A percentile compares a stretch with the other conserved stretches of the same genome.
Evolutionary conservation across 2,113 vertebrate species (phyloP).

Genomic region (Lophius piscatorius): DNA sequence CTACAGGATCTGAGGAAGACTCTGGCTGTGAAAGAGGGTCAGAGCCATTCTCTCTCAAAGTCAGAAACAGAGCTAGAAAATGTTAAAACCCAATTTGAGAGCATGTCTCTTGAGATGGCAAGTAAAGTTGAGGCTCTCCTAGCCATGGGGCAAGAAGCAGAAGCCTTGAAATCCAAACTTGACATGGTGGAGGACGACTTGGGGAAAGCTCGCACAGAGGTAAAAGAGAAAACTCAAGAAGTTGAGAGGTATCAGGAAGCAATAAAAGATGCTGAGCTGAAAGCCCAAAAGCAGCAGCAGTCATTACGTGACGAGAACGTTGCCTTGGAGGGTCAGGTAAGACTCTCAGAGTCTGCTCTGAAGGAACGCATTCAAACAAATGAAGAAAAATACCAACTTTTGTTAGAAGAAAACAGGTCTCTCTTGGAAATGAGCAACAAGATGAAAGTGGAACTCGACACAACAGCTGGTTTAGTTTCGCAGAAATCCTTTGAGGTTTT

Average conservation of each 20-base stretch:
- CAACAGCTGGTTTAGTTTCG: slow-evolving; percentile 47
- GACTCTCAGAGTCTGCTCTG: slow-evolving; percentile 31
- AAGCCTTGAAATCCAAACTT: slow-evolving; percentile 62
- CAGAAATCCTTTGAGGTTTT: slow-evolving; percentile 72
- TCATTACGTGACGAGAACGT: slow-evolving; percentile 42
- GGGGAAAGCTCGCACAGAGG: slow-evolving; percentile 49
- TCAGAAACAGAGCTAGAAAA: slow-evolving; percentile 62
- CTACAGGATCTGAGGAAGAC: slow-evolving; percentile 59
- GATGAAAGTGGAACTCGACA: slow-evolving; percentile 63
- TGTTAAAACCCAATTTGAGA: slow-evolving; percentile 44
- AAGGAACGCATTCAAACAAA: slow-evolving; percentile 49
- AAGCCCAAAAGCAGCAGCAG: slow-evolving; percentile 39
- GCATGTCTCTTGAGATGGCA: slow-evolving; percentile 18
- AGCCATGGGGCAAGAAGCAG: slow-evolving; percentile 39
- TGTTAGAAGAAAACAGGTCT: slow-evolving; percentile 48
- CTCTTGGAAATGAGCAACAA: slow-evolving; percentile 60
- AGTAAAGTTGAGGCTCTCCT: slow-evolving; percentile 58
- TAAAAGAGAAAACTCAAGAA: slow-evolving; percentile 58
- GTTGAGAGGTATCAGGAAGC: slow-evolving; percentile 34
- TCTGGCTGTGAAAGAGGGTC: slow-evolving; percentile 61
- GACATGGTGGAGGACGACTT: slow-evolving; percentile 60
- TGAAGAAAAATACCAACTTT: slow-evolving; percentile 28
- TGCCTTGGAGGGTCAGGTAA: slow-evolving; percentile 58
- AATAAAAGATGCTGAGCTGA: slow-evolving; percentile 37
- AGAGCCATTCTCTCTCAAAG: slow-evolving; percentile 35